These are phyloP conservation scores for Desmophyllum pertusum DNA, from an alignment of 92 coral and sea anemone genomes.

Conservation along the genomic window DNA sequence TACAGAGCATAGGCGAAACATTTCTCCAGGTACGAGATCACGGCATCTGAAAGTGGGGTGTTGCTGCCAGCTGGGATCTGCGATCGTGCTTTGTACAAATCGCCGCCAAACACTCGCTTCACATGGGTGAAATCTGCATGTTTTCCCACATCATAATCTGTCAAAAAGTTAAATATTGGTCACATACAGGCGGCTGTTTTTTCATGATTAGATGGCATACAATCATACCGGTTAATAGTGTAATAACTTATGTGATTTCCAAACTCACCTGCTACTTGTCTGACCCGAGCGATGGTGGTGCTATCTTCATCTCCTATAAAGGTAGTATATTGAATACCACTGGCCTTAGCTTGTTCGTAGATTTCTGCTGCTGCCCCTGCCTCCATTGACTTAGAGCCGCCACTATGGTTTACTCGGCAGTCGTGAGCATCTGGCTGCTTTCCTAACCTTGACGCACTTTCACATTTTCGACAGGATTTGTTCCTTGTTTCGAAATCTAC, in stretches of 20 bases:
- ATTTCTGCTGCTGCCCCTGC: slow-evolving; percentile 21
- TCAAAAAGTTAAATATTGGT: no score
- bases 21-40: slow-evolving; percentile 1
- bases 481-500: neutral
- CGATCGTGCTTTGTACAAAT: slow-evolving; percentile 2
- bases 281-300: slow-evolving; percentile 13
- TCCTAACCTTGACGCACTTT: neutral
- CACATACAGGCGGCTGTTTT: no score
- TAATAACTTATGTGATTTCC: no score
- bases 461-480: slow-evolving; percentile 19
- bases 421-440: neutral
- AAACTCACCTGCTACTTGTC: no score
- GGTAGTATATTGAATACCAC: neutral
- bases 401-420: slow-evolving; percentile 18
- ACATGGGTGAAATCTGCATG: slow-evolving; percentile 27
- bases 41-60: slow-evolving; percentile 17
- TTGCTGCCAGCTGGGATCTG: neutral
- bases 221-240: neutral
- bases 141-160: neutral
- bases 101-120: slow-evolving; percentile 15
- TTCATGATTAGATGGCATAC: neutral
- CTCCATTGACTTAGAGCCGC: slow-evolving; percentile 25
- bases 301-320: slow-evolving; percentile 21
- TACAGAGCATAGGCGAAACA: slow-evolving; percentile 9
- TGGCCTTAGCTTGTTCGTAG: slow-evolving; percentile 10